Conservation (phyloP, 2,113 vertebrate species). For the Isichthys henryi region DNA sequence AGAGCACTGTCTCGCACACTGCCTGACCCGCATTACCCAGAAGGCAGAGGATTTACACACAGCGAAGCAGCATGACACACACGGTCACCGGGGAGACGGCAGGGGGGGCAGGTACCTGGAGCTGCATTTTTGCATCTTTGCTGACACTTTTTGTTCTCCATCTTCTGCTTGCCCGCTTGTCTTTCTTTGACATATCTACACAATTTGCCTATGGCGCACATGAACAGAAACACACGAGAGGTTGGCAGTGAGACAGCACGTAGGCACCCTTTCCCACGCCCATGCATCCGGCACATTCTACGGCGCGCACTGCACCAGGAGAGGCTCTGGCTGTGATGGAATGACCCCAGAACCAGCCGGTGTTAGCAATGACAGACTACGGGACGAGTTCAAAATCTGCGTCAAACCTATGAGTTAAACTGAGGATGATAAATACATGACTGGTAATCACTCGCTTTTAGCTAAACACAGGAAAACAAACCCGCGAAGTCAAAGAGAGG, state of each 20-base stretch:
- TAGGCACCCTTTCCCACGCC: conserved; percentile 34
- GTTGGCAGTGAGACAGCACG: conserved; percentile 65
- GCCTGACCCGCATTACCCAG: background rate
- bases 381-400: background rate
- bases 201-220: conserved; percentile 89
- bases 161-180: conserved; percentile 94
- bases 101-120: conserved; percentile 75
- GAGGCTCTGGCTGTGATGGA: background rate
- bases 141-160: conserved; percentile 99
- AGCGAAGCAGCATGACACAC: background rate
- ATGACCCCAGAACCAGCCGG: background rate
- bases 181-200: conserved; percentile 99
- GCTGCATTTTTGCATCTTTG: conserved; percentile 99
- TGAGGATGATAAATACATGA: background rate
- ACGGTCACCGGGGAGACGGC: conserved; percentile 9
- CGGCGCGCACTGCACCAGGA: background rate
- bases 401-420: background rate
- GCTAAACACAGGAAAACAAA: background rate
- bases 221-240: conserved; percentile 54
- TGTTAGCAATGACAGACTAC: background rate
- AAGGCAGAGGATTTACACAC: background rate
- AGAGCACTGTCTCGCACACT: background rate
- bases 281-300: conserved; percentile 15
- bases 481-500: background rate
- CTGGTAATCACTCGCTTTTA: background rate